Conservation (phyloP, 2,888 invertebrate genomes). For the Oithona nana region DNA sequence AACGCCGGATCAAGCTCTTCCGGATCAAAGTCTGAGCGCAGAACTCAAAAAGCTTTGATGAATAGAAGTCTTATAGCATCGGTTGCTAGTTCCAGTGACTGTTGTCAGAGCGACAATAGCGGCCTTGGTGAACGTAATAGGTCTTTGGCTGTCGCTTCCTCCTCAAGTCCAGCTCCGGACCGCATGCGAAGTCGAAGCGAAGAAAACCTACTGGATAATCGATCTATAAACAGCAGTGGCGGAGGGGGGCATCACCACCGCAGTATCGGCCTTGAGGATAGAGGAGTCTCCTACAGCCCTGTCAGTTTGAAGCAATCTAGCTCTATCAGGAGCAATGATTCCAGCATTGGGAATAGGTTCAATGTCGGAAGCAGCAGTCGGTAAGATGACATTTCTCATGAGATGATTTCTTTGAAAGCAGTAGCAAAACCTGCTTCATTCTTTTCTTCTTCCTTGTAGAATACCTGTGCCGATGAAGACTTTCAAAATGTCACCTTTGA, state of each 20-base stretch:
- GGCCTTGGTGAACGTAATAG: neutral
- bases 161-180: neutral
- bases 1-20: neutral
- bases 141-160: no score
- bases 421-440: no score
- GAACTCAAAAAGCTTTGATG: neutral
- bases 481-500: neutral
- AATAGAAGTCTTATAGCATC: neutral
- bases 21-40: neutral
- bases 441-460: neutral
- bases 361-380: no score
- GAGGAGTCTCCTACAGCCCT: neutral
- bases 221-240: neutral
- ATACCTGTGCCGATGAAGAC: slow-evolving; percentile 2
- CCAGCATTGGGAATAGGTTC: neutral
- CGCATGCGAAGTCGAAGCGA: slow-evolving; percentile 10
- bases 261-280: neutral
- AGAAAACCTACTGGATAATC: slow-evolving; percentile 1
- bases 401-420: no score
- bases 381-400: no score
- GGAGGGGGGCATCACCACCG: neutral
- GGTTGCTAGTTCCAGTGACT: neutral
- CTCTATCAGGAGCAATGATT: neutral
- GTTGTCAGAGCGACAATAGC: neutral
- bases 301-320: neutral